Base-by-base conservation (phyloP, 1,140 invertebrate genomes). In the Heliothis subflexa region DNA sequence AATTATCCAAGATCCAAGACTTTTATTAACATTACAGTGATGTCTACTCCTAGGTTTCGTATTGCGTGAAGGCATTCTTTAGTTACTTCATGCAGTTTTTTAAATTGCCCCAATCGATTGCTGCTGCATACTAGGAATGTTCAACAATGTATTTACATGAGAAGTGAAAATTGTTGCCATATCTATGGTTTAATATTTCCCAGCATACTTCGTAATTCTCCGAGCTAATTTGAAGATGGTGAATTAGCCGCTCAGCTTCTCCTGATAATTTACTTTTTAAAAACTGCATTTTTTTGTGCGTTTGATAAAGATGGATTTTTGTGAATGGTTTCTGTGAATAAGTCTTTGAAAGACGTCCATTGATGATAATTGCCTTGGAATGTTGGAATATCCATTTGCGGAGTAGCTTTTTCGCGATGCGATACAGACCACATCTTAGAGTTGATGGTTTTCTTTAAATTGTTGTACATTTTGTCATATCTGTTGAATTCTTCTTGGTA, bases 161-260 rank as follows among this genome's bases (percentile, higher is more conserved):
- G 81, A 66, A 1, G 18, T 78, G 40, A 85, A 81, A 47, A 83
- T 28, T 71, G 47, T 85, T 85, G 18, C 80, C 28, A 45, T 76
- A 83, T 40, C 81, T 55, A 10, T 81, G 74, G 18, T 76, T 81
- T 28, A 78, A n/a, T 13, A 83, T 79, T 1, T 82, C 79, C 80
- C 82, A 83, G 18, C 79, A 77, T n/a, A 76, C 40, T 21, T 40
- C 1, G 57, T 80, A 80, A 55, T 84, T 81, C 0, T 84, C 83
- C 2, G 80, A 68, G 11, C 64, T 78, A 16, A 84, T 73, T 13
- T 73, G 55, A 21, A 82, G 52, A 47, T 84, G 81, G 13, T 82
- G 78, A 45, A 84, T 78, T 16, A 84, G 59, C 21, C 45, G 55
- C 68, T 82, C 80, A 16, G 81, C 80, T 59, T 84, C 78, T 25